Base-by-base conservation (phyloP, 2,797 vertebrate species). In the Falco cherrug region DNA sequence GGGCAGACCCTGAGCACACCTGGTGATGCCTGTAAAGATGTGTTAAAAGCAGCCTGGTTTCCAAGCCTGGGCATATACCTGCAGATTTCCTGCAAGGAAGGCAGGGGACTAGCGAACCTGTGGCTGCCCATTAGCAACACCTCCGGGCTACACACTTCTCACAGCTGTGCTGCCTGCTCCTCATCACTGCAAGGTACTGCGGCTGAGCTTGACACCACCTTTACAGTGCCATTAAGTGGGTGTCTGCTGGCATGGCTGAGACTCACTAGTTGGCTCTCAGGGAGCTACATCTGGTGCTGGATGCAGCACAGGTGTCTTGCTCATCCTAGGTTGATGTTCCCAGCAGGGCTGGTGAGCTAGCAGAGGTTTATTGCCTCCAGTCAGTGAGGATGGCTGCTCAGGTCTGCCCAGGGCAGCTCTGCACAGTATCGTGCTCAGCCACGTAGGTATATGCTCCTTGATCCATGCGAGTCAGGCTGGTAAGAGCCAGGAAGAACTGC, bases 161-260 rank as follows among this genome's bases (percentile, higher is more conserved):
- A 53, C 64, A 28, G 86, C 69, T 80, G 25, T 69, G 54, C 47
- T 4, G 0, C 41, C 68, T 74, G 37, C 35, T 63, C 67, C 65
- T 83, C 37, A 7, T n/a, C 0, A 0, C 60, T 83, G 53, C 19
- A 2, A 35, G 15, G n/a, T 25, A 35, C 37, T 0, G 0, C 6
- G 29, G 28, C 65, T 84, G 81, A 86, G 73, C 29, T 14, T n/a
- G 43, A 65, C 48, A 50, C 47, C 33, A 6, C 11, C 67, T n/a
- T 79, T 28, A 2, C 19, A 1, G 33, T 31, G 53, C 39, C 26
- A 1, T 54, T n/a, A 59, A 70, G 35, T 16, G 45, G n/a, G 45
- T 24, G 53, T 45, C 31, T 78, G 50, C 31, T 8, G 11, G 47
- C 89, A 57, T 2, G 3, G 79, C 60, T 17, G 50, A 74, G 75